A percentile compares a stretch with the other conserved stretches of the same genome.
Conservation (phyloP, 2,113 vertebrate species). For the Ameiurus melas region DNA sequence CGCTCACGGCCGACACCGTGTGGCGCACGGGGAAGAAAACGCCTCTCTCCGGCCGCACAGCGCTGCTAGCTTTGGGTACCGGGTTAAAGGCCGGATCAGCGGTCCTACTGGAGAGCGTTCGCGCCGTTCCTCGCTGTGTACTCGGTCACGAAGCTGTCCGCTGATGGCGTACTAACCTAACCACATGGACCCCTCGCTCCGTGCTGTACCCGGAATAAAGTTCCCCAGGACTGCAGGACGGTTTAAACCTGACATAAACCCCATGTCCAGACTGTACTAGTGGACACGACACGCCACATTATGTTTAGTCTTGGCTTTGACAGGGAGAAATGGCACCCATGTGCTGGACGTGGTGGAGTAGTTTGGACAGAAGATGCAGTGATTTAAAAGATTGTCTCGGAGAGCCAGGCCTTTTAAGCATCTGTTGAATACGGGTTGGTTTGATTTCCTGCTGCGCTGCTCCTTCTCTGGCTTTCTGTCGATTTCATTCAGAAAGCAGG, state of each 20-base stretch:
- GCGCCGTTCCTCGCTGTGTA: neutral
- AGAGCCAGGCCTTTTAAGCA: neutral
- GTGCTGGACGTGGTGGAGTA: neutral
- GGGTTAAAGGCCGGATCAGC: slow-evolving; percentile 11
- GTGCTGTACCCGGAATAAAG: neutral
- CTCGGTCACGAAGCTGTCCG: slow-evolving; percentile 8
- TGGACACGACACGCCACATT: neutral
- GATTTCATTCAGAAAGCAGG: neutral
- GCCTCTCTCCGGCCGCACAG: neutral
- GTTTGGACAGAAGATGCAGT: neutral
- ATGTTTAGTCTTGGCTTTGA: neutral
- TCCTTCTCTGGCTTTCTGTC: neutral
- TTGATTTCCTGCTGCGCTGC: too few relatives aligned
- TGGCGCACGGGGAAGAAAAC: too few relatives aligned
- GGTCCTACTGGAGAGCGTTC: neutral
- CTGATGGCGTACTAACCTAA: slow-evolving; percentile 16
- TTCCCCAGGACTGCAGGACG: neutral
- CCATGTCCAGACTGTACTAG: neutral
- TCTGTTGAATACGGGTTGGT: neutral
- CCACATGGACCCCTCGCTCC: neutral
- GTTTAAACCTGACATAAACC: neutral
- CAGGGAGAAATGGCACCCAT: neutral
- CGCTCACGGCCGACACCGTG: neutral
- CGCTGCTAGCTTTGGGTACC: neutral
- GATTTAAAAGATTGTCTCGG: neutral